Conservation (phyloP, 1,140 invertebrate genomes). For the Notospermus geniculatus region DNA sequence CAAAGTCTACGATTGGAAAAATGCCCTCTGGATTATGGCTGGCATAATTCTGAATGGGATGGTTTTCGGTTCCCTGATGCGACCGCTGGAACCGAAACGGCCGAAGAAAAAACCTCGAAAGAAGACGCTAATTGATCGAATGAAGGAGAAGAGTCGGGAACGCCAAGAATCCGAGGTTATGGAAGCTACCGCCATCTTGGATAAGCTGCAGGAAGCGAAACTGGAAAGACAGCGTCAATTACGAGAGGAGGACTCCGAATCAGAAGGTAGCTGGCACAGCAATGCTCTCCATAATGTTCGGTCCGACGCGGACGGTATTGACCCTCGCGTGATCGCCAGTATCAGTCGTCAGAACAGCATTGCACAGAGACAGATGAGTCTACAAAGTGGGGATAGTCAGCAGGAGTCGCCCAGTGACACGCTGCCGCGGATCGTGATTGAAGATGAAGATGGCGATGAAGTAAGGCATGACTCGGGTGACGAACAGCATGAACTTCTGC, state of each 20-base stretch:
- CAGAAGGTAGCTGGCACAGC: not conserved
- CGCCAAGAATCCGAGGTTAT: slow-evolving; percentile 81
- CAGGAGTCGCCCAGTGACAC: slow-evolving; percentile 23
- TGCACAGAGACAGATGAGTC: slow-evolving; percentile 12
- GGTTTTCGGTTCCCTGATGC: slow-evolving; percentile 86
- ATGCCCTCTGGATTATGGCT: slow-evolving; percentile 85
- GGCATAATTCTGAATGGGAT: slow-evolving; percentile 90
- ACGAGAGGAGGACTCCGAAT: slow-evolving; percentile 32
- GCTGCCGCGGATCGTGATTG: slow-evolving; percentile 15
- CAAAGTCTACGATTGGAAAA: slow-evolving; percentile 72
- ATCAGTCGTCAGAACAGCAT: slow-evolving; percentile 29
- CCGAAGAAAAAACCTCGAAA: slow-evolving; percentile 58
- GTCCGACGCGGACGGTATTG: slow-evolving; percentile 39
- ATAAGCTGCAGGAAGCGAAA: slow-evolving; percentile 75
- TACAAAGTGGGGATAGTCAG: slow-evolving; percentile 35
- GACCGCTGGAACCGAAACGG: slow-evolving; percentile 74
- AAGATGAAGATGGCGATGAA: not conserved
- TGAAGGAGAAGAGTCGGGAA: slow-evolving; percentile 79
- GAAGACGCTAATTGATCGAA: slow-evolving; percentile 40
- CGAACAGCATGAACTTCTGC: not conserved
- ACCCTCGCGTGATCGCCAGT: slow-evolving; percentile 41
- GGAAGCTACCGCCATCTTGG: slow-evolving; percentile 83
- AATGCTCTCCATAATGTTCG: not conserved
- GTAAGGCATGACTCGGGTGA: not conserved
- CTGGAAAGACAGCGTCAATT: slow-evolving; percentile 38